A percentile compares a stretch with the other conserved stretches of the same genome.
Evolutionary conservation across 2,888 invertebrate genomes (phyloP).

Genomic region (Tipula unca): DNA sequence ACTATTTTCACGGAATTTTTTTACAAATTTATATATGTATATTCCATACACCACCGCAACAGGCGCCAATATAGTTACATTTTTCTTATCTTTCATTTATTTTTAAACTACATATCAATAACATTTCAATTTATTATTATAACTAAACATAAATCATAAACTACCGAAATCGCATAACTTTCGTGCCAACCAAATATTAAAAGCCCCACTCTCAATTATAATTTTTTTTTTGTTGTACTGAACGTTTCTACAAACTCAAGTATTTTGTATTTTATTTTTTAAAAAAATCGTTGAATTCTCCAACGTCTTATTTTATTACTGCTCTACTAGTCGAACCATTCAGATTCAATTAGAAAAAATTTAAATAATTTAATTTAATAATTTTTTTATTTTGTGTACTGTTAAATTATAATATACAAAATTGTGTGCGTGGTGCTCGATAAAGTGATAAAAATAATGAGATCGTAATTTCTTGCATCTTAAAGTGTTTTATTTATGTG

Average conservation of each 20-base stretch:
- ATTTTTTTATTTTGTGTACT: neutral
- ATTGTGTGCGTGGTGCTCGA: neutral
- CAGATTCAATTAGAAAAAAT: neutral
- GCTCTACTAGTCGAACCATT: neutral
- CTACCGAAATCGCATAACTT: neutral
- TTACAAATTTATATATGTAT: neutral
- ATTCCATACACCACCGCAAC: too few relatives aligned
- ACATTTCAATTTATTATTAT: too few relatives aligned
- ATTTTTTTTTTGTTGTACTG: neutral
- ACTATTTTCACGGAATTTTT: neutral
- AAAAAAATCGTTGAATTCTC: neutral
- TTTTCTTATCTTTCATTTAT: neutral
- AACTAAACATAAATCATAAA: too few relatives aligned
- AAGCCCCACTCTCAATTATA: neutral
- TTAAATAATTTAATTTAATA: neutral
- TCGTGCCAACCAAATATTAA: neutral
- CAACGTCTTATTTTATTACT: neutral
- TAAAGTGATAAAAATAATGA: neutral
- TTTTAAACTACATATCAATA: neutral
- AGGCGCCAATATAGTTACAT: too few relatives aligned
- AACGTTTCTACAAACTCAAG: neutral
- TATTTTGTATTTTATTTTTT: neutral
- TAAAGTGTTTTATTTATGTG: too few relatives aligned
- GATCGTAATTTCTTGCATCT: too few relatives aligned
- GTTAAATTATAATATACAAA: neutral